A percentile compares a stretch with the other conserved stretches of the same genome.
Evolutionary conservation across 2,797 vertebrate species (phyloP).

Genomic region (Sandelia bainsii): DNA sequence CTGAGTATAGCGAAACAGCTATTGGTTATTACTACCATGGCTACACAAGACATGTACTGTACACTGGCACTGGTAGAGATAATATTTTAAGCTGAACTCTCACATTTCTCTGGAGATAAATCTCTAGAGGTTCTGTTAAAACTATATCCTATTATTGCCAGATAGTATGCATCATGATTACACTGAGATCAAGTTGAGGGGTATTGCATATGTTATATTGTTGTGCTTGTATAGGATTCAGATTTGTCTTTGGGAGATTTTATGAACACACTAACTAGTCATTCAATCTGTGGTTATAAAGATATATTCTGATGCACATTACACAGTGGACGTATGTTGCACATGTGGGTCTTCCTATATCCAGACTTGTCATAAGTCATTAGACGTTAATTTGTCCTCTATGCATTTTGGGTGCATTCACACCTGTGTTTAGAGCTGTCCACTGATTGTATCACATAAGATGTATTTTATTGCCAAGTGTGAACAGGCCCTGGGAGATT

Average conservation of each 20-base stretch:
- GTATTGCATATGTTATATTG: neutral
- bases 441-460: conserved; percentile 41
- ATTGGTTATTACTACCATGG: conserved; percentile 1
- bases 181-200: too few relatives aligned
- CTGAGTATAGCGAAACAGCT: neutral
- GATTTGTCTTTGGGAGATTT: neutral
- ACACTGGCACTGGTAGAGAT: conserved; percentile 4
- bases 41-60: conserved; percentile 15
- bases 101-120: neutral
- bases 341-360: neutral
- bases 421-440: conserved; percentile 66
- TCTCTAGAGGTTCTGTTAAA: conserved; percentile 10
- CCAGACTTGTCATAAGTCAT: conserved; percentile 7
- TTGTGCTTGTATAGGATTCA: neutral
- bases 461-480: conserved; percentile 59
- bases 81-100: conserved; percentile 26
- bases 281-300: neutral
- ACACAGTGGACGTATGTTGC: neutral
- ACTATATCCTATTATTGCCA: neutral
- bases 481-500: conserved; percentile 64
- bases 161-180: neutral
- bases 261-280: neutral
- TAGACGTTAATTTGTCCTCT: conserved; percentile 11
- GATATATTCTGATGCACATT: neutral
- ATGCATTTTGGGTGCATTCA: conserved; percentile 52